Conservation (phyloP, 1,140 invertebrate genomes). For the Sminthurides bifidus region DNA sequence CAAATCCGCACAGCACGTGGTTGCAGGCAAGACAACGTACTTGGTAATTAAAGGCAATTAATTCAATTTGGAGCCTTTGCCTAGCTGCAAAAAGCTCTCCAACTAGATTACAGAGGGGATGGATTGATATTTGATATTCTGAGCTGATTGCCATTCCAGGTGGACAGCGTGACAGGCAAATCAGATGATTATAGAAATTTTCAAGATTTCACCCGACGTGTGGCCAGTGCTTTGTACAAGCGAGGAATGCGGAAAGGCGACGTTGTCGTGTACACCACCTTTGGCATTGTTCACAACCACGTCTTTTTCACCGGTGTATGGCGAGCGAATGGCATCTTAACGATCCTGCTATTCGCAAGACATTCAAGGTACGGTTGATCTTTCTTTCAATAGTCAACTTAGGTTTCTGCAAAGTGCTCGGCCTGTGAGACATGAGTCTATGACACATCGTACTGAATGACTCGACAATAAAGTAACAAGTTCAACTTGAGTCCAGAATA, state of each 20-base stretch:
- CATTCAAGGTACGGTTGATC: neutral
- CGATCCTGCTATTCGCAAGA: constrained; percentile 10
- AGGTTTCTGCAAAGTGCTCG: no score
- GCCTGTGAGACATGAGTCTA: neutral
- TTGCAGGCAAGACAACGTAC: no score
- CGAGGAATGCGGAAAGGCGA: constrained; percentile 19
- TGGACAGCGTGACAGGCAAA: constrained; percentile 5
- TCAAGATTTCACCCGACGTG: constrained; percentile 2
- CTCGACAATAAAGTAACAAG: neutral
- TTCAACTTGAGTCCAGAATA: neutral
- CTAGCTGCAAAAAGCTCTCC: no score
- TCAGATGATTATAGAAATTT: neutral
- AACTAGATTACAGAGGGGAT: no score
- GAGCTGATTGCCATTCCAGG: no score
- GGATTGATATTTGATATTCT: no score
- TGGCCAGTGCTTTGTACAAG: constrained; percentile 22
- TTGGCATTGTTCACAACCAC: constrained; percentile 4
- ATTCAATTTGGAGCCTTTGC: no score
- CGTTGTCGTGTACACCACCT: constrained; percentile 7
- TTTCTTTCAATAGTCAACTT: no score
- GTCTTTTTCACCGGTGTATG: constrained; percentile 14
- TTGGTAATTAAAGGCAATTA: no score
- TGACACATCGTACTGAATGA: neutral
- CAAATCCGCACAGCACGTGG: no score
- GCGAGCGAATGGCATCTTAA: constrained; percentile 13